These are phyloP conservation scores for Capra hircus DNA, from an alignment of 2,113 vertebrate species.

Conservation along the genomic window DNA sequence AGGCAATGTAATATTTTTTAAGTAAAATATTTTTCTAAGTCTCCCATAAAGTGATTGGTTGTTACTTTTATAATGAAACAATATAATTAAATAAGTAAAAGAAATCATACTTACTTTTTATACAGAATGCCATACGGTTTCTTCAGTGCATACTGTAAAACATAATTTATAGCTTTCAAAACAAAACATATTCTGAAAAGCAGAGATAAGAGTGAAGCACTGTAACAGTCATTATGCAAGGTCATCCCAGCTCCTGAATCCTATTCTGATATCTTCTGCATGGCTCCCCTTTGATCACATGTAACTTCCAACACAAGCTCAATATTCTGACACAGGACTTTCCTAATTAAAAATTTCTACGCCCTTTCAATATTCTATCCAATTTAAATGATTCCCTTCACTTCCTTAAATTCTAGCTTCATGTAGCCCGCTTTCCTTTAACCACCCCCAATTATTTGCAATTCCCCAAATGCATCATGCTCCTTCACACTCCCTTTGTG, in stretches of 20 bases:
- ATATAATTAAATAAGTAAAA: conserved; percentile 29
- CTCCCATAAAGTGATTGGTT: not conserved
- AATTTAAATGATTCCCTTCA: not conserved
- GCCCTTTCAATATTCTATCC: not conserved
- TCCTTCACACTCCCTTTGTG: not conserved
- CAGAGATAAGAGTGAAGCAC: conserved; percentile 24
- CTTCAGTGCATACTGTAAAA: conserved; percentile 93
- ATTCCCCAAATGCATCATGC: not conserved
- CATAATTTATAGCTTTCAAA: conserved; percentile 58
- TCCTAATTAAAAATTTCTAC: not conserved
- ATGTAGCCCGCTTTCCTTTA: not conserved
- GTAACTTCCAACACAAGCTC: not conserved
- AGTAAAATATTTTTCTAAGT: not conserved
- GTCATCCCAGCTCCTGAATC: not conserved
- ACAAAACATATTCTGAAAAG: conserved; percentile 37
- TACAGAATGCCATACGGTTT: conserved; percentile 93
- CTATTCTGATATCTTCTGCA: not conserved
- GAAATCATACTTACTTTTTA: conserved; percentile 88
- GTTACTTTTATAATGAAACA: conserved; percentile 31
- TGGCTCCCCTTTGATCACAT: not conserved
- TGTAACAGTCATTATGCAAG: not conserved
- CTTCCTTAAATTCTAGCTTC: not conserved
- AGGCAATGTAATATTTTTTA: not conserved
- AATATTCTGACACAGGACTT: not conserved
- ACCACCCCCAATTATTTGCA: not conserved